Conservation (phyloP, 2,888 invertebrate species). For the Muscina levida region DNA sequence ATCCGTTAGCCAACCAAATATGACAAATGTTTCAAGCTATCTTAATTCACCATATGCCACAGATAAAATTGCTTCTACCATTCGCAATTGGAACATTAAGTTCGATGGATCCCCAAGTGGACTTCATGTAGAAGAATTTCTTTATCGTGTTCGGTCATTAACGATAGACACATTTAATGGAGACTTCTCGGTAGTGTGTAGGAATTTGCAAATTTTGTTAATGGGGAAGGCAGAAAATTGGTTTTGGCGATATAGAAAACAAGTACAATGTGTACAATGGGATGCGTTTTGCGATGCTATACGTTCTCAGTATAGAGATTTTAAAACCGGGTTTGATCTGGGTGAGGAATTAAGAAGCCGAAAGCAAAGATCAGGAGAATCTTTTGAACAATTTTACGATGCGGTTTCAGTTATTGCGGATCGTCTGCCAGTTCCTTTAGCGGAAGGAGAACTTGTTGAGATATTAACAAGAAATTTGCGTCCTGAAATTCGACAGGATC, state of each 20-base stretch:
- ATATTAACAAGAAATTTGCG: constrained; percentile 37
- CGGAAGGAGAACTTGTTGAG: constrained; percentile 33
- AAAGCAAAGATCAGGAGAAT: constrained; percentile 38
- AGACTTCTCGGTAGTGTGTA: constrained; percentile 44
- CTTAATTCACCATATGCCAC: not conserved
- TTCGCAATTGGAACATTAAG: constrained; percentile 54
- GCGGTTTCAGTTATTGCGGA: constrained; percentile 18
- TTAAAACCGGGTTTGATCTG: constrained; percentile 44
- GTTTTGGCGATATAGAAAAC: constrained; percentile 37
- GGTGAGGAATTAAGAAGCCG: constrained; percentile 48
- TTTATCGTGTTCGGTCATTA: constrained; percentile 38
- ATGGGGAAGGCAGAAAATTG: constrained; percentile 49
- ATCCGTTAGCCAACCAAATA: not conserved
- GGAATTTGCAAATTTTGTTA: constrained; percentile 44
- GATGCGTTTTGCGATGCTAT: constrained; percentile 41
- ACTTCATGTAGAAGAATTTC: constrained; percentile 50
- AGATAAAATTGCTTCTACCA: constrained; percentile 25
- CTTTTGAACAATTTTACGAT: constrained; percentile 35
- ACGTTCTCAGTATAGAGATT: constrained; percentile 39
- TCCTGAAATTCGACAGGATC: constrained; percentile 22
- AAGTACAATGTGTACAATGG: constrained; percentile 28
- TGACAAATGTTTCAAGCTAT: not conserved
- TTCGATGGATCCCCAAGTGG: constrained; percentile 50
- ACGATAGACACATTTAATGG: constrained; percentile 46
- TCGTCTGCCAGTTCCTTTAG: not conserved